Evolutionary conservation across 2,797 vertebrate genomes (phyloP).

Genomic region (Pseudocheirus occidentalis): DNA sequence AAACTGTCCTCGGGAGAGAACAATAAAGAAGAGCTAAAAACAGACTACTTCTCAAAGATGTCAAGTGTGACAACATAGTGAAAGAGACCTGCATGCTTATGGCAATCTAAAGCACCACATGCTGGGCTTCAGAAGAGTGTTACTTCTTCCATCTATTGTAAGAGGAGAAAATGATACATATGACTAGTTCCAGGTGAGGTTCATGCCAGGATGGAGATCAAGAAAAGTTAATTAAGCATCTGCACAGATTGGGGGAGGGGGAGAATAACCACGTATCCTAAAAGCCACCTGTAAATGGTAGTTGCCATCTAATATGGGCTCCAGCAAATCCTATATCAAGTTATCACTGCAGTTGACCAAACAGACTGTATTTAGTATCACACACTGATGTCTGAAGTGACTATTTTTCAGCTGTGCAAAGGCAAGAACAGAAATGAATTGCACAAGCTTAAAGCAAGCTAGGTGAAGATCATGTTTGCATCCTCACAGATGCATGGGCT

Average conservation of each 20-base stretch:
- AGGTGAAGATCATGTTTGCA: neutral
- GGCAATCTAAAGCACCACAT: neutral
- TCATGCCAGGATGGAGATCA: fast-evolving
- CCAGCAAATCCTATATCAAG: neutral
- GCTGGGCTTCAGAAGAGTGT: neutral
- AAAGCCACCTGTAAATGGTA: neutral
- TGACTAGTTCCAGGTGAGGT: fast-evolving
- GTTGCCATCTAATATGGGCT: too few relatives aligned
- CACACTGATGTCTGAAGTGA: fast-evolving
- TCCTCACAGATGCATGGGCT: neutral
- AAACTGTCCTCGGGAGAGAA: neutral
- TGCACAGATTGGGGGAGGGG: too few relatives aligned
- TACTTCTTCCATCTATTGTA: neutral
- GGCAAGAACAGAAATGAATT: neutral
- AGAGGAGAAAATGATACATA: neutral
- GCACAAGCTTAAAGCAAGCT: neutral
- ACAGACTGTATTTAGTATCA: fast-evolving
- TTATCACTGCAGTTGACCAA: too few relatives aligned
- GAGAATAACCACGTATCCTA: neutral
- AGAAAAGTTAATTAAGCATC: neutral
- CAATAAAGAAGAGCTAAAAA: neutral
- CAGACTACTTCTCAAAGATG: neutral
- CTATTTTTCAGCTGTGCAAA: neutral
- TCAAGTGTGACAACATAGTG: too few relatives aligned
- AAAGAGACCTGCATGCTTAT: fast-evolving